Evolutionary conservation across 1,140 invertebrate species (phyloP).

Genomic region (Drosophila melanica): DNA sequence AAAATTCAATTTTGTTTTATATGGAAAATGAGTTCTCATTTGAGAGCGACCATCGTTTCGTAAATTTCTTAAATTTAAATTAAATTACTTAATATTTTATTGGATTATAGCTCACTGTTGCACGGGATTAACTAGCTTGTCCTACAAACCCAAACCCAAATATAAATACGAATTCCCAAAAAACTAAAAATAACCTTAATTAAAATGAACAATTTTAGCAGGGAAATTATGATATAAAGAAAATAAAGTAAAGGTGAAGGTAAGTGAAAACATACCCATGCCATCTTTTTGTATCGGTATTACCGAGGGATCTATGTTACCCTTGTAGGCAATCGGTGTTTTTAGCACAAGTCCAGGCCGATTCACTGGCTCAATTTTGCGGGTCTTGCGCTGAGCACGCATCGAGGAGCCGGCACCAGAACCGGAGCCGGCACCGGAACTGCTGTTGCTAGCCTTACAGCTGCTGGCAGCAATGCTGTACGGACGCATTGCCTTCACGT

Average conservation of each 20-base stretch:
- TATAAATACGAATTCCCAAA: conserved; percentile 3
- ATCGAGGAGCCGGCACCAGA: conserved; percentile 45
- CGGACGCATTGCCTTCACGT: conserved; percentile 78
- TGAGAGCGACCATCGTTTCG: neutral
- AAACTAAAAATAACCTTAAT: conserved; percentile 12
- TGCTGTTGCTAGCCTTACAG: conserved; percentile 35
- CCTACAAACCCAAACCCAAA: conserved; percentile 56
- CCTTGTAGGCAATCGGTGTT: conserved; percentile 91
- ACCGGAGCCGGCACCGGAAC: neutral
- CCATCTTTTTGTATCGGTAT: conserved; percentile 93
- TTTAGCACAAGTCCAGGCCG: conserved; percentile 90
- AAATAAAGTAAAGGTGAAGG: conserved; percentile 37
- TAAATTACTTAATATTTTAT: neutral
- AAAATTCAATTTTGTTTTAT: too few relatives aligned
- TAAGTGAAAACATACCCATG: conserved; percentile 87
- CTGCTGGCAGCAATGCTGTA: conserved; percentile 20
- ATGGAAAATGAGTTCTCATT: too few relatives aligned
- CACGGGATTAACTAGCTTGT: neutral
- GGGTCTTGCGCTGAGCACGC: conserved; percentile 80
- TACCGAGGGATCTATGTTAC: conserved; percentile 90
- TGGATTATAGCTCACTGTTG: neutral
- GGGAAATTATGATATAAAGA: conserved; percentile 16
- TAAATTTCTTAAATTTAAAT: neutral
- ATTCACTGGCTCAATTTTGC: conserved; percentile 90
- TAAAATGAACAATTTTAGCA: conserved; percentile 22